Conservation (phyloP, 2,888 invertebrate species). For the Epirrhoe tristata region DNA sequence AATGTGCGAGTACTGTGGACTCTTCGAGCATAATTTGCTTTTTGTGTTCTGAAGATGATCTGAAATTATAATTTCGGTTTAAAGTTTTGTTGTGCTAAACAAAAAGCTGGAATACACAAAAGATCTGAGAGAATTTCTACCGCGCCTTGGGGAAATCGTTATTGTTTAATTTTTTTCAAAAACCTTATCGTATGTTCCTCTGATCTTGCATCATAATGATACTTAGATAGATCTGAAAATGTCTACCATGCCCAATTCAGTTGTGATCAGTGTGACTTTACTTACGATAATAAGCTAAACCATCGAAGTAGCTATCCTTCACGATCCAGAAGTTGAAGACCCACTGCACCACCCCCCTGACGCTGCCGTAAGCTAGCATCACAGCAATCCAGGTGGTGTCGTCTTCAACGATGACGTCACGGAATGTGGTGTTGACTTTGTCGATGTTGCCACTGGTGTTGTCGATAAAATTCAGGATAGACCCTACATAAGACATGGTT, state of each 20-base stretch:
- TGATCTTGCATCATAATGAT: too few species aligned
- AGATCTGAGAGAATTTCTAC: too few species aligned
- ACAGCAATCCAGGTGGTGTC: conserved; percentile 76
- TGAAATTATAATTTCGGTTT: conserved; percentile 33
- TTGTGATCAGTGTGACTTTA: neutral
- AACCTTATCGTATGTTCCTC: too few species aligned
- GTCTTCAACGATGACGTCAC: conserved; percentile 22
- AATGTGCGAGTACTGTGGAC: conserved; percentile 25
- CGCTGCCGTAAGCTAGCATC: conserved; percentile 65
- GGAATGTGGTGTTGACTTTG: conserved; percentile 46
- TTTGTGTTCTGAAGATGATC: conserved; percentile 32
- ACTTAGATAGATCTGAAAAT: too few species aligned
- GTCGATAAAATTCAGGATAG: conserved; percentile 56
- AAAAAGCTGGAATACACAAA: neutral
- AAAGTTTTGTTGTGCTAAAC: neutral
- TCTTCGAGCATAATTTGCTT: conserved; percentile 30
- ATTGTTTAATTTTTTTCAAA: too few species aligned
- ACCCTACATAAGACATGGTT: conserved; percentile 38
- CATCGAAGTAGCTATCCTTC: conserved; percentile 70
- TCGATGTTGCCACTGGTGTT: conserved; percentile 37
- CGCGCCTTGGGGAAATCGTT: too few species aligned
- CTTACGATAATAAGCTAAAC: conserved; percentile 62
- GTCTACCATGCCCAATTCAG: too few species aligned
- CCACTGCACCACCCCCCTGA: conserved; percentile 72
- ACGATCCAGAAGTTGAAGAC: conserved; percentile 74